Base-by-base conservation (phyloP, 1,140 invertebrate genomes). In the Drosophila bocqueti region DNA sequence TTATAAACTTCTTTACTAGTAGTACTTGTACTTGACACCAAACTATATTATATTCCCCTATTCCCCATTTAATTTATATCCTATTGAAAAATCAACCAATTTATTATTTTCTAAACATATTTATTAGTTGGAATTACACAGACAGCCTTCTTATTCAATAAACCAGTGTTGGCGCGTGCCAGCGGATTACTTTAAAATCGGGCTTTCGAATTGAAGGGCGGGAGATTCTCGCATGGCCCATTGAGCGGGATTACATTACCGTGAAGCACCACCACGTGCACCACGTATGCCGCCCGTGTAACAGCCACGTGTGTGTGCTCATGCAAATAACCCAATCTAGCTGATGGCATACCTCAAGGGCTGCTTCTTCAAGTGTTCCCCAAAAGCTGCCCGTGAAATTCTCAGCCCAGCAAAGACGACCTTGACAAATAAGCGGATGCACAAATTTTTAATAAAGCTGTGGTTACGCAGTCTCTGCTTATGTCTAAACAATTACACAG, bases 191-290 rank as follows among this genome's bases (percentile, higher is more conserved):
- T 55, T 71, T 55, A 55, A 67, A 71, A 11, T 67, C 40, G 29
- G n/a, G 21, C 8, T 8, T 4, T 16, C 11, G 4, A 59, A 13
- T n/a, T 15, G 34, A 11, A 16, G 38, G 11, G 16, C 40, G 16
- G n/a, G 11, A 31, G 15, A 31, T 40, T 26, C 21, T 43, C 10
- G 26, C 29, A 29, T 54, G 62, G 15, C 18, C 45, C 36, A 62
- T 42, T 24, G 26, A 63, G n/a, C 2, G 31, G 26, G 31, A 40
- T 64, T 75, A 43, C 26, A 42, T 38, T 52, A 52, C 42, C 46
- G 43, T 50, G 46, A 61, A 76, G 71, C 60, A 54, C 40, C 26
- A 29, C 31, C 78, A 81, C 79, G 79, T 77, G 76, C 38, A 29
- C 9, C 46, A 42, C 4, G 36, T 52, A 63, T 9, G 16, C 18